Evolutionary conservation across 2,797 vertebrate genomes (phyloP).

Genomic region (Gallinago nigripennis): DNA sequence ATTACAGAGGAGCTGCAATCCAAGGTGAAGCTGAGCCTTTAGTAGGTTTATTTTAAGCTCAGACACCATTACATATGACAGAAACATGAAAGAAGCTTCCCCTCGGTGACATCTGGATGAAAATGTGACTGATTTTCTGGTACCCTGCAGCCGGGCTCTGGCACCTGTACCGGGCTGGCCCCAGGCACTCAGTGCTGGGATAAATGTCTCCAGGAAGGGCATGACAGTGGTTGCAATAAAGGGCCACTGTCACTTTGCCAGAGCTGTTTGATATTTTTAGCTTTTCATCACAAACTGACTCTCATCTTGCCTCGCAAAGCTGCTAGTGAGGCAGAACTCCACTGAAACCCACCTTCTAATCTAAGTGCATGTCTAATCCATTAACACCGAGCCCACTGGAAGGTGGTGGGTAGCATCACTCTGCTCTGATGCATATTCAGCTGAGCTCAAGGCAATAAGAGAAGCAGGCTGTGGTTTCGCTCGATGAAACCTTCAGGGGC

Average conservation of each 20-base stretch:
- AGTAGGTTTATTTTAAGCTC: slow-evolving; percentile 41
- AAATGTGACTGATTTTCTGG: neutral
- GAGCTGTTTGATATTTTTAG: neutral
- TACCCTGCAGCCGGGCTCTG: neutral
- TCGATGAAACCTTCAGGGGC: neutral
- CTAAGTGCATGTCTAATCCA: neutral
- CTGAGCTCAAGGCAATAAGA: neutral
- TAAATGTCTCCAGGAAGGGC: neutral
- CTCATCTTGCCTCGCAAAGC: neutral
- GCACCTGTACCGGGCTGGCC: neutral
- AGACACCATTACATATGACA: neutral
- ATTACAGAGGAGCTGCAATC: neutral
- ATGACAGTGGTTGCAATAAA: accelerated
- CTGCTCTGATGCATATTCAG: neutral
- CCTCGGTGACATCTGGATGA: neutral
- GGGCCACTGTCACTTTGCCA: neutral
- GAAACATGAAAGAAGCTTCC: slow-evolving; percentile 3
- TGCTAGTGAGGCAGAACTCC: neutral
- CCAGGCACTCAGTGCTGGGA: neutral
- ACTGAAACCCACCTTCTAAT: neutral
- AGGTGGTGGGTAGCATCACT: neutral
- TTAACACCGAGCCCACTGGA: neutral
- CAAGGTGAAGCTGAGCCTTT: slow-evolving; percentile 11
- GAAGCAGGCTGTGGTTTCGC: neutral
- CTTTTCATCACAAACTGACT: neutral